Base-by-base conservation (phyloP, 2,113 vertebrate species). In the Rhipidura dahli region DNA sequence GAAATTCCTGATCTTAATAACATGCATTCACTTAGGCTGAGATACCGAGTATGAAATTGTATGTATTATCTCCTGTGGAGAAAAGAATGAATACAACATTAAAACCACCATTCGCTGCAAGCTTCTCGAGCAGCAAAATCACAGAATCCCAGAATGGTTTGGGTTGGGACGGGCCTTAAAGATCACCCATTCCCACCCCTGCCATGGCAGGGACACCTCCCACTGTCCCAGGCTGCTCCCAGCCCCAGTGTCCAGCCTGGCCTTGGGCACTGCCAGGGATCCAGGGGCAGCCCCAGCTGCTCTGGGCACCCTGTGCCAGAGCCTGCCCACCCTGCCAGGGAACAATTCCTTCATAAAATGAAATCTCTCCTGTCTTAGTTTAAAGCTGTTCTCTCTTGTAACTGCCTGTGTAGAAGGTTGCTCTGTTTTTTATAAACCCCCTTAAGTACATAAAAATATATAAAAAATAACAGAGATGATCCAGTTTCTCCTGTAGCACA, bases 1-100 rank as follows among this genome's bases (percentile, higher is more conserved):
- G 72, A 79, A 90, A 68, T 73, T 89, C 53, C 31, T 75, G 30
- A 60, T 91, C 40, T 90, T 76, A 84, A 51, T 75, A 84, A 82
- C 39, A 42, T 56, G 7, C 44, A 20, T 76, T 84, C 53, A 61
- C 15, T 81, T 84, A 49, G 30, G 8, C 35, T 81, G 47, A 30
- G 24, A 72, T 69, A 30, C 26, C 1, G 2, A 54, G 11, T 57
- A 33, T 2, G 2, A 90, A 86, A 63, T 73, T 16, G 17, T 6
- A 8, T 44, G 2, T 40, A 42, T 8, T 57, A 33, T 40, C 18
- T 77, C 23, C 27, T 53, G 8, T 40, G 33, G 59, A 83, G 23
- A 50, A 45, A 59, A 72, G 54, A 66, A 73, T 66, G 47, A 66
- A 11, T 56, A 54, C 65, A 63, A 13, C 16, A 19, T 56, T 37